These are phyloP conservation scores for Pseudococcus viburni DNA, from an alignment of 2,888 invertebrate species.

Conservation along the genomic window DNA sequence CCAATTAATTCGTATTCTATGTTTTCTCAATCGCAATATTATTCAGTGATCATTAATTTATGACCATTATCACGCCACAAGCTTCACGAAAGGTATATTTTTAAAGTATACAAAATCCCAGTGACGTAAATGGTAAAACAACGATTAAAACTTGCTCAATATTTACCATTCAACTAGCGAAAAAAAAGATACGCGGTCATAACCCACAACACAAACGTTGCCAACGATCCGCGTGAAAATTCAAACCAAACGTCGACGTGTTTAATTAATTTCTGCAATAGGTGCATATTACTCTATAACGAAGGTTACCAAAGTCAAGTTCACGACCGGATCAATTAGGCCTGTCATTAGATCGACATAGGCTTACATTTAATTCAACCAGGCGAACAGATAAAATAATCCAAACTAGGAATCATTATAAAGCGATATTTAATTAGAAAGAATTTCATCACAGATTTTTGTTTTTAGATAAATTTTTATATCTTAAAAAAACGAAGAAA, in stretches of 20 bases:
- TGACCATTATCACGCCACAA: background rate
- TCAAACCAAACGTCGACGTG: background rate
- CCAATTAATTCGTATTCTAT: no score
- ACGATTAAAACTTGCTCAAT: background rate
- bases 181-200: background rate
- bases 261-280: background rate
- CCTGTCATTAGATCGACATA: background rate
- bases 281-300: background rate
- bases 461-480: conserved; percentile 22
- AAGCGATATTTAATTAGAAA: conserved; percentile 51
- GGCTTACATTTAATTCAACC: conserved; percentile 2
- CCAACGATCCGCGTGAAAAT: background rate
- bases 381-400: no score
- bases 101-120: background rate
- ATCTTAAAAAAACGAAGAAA: background rate
- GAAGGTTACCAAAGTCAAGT: background rate
- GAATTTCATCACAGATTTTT: conserved; percentile 45
- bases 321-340: background rate
- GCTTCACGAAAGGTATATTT: background rate
- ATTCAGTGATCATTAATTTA: background rate
- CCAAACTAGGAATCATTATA: background rate
- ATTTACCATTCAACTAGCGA: background rate
- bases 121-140: background rate
- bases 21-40: no score
- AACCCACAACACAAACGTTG: background rate